Conservation (phyloP, 1,140 invertebrate genomes). For the Portunus trituberculatus region DNA sequence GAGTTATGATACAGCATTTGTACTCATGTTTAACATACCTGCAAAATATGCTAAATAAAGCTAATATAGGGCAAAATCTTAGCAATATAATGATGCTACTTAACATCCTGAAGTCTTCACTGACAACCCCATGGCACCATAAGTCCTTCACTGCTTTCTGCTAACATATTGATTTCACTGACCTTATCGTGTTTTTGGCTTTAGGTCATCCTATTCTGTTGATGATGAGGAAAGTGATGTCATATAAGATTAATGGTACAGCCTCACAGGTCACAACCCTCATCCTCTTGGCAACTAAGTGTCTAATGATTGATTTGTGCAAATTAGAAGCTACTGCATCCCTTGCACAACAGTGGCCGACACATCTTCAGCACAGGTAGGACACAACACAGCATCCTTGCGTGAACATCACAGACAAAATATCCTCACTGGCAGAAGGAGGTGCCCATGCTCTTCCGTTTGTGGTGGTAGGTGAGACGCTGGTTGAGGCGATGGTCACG, state of each 20-base stretch:
- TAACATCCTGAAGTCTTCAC: background rate
- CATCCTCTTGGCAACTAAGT: background rate
- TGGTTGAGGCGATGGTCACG: conserved; percentile 88
- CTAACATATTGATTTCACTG: background rate
- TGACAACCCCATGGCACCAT: background rate
- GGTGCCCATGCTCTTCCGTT: conserved; percentile 77
- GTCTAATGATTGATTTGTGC: background rate
- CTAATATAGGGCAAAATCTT: background rate
- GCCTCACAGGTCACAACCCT: background rate
- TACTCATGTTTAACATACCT: conserved; percentile 25
- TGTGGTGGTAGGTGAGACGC: conserved; percentile 84
- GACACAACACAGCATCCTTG: background rate
- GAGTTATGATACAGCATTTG: background rate
- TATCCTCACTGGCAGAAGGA: conserved; percentile 54
- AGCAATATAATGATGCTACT: background rate
- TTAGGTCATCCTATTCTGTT: background rate
- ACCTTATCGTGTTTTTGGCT: background rate
- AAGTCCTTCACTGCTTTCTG: background rate
- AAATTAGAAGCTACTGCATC: background rate
- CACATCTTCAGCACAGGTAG: background rate
- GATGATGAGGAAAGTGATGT: background rate
- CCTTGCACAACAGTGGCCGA: background rate
- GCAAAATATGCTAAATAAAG: background rate
- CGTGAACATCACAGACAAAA: background rate
- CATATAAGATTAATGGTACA: background rate